Percentiles rank a stretch among this genome's conserved stretches.
phyloP scores from a whole-genome alignment of 1,140 invertebrate genomes.

The Schlechtendalia chinensis region DNA sequence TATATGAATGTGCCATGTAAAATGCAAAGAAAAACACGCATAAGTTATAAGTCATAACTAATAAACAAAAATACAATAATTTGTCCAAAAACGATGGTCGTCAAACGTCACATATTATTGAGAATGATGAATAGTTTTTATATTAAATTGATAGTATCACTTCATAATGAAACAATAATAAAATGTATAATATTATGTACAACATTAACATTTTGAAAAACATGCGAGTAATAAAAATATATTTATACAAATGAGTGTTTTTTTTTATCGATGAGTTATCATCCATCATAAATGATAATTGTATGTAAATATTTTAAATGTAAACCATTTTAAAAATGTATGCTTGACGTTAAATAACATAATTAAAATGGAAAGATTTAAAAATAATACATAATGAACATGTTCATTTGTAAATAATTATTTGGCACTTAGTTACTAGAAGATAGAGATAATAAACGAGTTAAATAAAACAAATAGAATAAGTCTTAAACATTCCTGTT shows the following conservation, averaged over 20 bases:
- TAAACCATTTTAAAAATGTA: not conserved
- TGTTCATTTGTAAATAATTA: conserved; percentile 11
- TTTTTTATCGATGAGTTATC: not conserved
- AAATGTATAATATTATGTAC: conserved; percentile 15
- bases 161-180: conserved; percentile 10
- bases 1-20: not conserved
- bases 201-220: conserved; percentile 17
- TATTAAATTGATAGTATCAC: conserved; percentile 7
- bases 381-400: not conserved
- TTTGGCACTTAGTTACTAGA: conserved; percentile 43
- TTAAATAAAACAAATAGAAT: conserved; percentile 23
- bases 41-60: not conserved
- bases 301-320: not conserved
- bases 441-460: conserved; percentile 20
- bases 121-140: not conserved
- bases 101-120: not conserved
- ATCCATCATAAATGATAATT: conserved; percentile 4
- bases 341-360: not conserved
- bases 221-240: conserved; percentile 7
- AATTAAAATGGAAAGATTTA: conserved; percentile 8
- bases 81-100: conserved; percentile 1
- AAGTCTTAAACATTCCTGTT: conserved; percentile 37
- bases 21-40: not conserved
- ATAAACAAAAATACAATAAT: conserved; percentile 1
- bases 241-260: not conserved